Base-by-base conservation (phyloP, 2,113 vertebrate genomes). In the Tonatia bakeri region DNA sequence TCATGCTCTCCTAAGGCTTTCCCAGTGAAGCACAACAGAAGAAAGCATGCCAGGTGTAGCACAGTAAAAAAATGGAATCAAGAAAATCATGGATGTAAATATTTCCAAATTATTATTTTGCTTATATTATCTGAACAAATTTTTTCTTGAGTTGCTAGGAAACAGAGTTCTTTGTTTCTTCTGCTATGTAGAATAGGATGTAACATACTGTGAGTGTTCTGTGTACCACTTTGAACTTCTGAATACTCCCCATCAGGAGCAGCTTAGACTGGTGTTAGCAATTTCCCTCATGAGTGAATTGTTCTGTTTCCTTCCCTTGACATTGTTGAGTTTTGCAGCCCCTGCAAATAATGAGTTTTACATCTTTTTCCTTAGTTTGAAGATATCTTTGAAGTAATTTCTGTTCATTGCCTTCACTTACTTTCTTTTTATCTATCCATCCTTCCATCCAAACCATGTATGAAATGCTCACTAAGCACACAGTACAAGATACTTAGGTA, bases 41-140 rank as follows among this genome's bases (percentile, higher is more conserved):
- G 61, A 81, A 94, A 52, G 13, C 47, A 16, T 84, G 10, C 47
- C 20, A 54, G 4, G 5, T 59, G 24, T 12, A 72, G 5, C 67
- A 47, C 7, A 61, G 26, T 65, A 79, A 94, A 84, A 84, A 82
- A 28, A 67, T 9, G 14, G 22, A 94, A 81, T n/a, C 4, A 52
- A 90, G 79, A 67, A 94, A 94, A 80, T 52, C 47, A 52, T 22
- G 31, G 45, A 77, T 10, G 31, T n/a, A 77, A 52, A 77, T 52
- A 79, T 72, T 84, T 92, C 50, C 15, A 86, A 86, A 75, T 77
- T 67, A 61, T 69, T 89, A 75, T 92, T 90, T 96, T 94, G 40
- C 47, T 94, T 85, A 61, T 81, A 69, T 82, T 82, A 79, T 43
- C 26, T 45, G 24, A 94, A 69, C 45, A 87, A n/a, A 80, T n/a